Evolutionary conservation across 2,113 vertebrate species (phyloP).

Genomic region (Gallinago media): DNA sequence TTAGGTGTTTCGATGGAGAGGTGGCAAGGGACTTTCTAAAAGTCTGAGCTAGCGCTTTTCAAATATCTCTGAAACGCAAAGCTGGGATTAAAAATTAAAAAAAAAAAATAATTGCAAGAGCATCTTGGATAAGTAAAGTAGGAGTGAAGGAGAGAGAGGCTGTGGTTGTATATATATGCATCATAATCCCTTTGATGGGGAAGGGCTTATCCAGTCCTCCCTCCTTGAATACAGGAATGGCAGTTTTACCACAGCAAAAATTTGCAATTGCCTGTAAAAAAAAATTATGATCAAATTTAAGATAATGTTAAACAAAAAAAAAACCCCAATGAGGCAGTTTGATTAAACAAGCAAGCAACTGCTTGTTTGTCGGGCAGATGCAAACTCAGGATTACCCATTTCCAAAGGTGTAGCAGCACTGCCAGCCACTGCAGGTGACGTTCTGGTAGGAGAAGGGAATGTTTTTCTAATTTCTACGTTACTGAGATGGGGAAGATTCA

Average conservation of each 20-base stretch:
- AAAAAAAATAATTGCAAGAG: not conserved
- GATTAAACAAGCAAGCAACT: not conserved
- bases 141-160: not conserved
- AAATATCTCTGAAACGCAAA: not conserved
- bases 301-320: no score
- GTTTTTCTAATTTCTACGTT: not conserved
- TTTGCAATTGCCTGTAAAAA: not conserved
- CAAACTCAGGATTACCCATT: not conserved
- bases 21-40: not conserved
- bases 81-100: not conserved
- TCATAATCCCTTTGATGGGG: rapidly evolving
- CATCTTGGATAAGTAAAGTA: not conserved
- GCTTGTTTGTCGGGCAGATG: not conserved
- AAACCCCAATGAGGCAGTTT: not conserved
- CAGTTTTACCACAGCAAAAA: not conserved
- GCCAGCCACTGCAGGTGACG: not conserved
- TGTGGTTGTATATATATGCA: not conserved
- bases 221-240: not conserved
- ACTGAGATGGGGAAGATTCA: not conserved
- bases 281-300: not conserved
- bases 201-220: not conserved
- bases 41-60: not conserved
- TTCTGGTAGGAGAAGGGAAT: not conserved
- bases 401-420: rapidly evolving
- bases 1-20: not conserved